These are phyloP conservation scores for Leucophora obtusa DNA, from an alignment of 2,888 invertebrate species.

Conservation along the genomic window DNA sequence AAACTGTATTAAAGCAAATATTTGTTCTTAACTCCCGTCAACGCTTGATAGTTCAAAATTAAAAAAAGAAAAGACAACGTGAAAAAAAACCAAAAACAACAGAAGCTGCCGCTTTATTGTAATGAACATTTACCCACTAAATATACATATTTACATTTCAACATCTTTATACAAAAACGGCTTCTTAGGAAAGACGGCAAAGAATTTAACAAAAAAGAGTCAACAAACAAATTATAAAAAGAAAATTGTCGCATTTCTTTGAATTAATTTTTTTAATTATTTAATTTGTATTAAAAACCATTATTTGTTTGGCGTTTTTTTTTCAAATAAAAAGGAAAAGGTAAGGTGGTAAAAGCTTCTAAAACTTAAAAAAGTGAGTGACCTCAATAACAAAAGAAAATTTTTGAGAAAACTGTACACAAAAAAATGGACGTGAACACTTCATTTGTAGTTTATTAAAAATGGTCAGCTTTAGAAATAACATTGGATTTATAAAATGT, in stretches of 20 bases:
- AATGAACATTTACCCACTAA: neutral
- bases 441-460: too few species aligned
- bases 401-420: conserved; percentile 7
- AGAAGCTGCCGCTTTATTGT: neutral
- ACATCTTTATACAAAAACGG: conserved; percentile 6
- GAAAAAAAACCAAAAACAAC: neutral
- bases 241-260: conserved; percentile 66
- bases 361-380: neutral
- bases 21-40: neutral
- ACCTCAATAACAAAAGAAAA: conserved; percentile 4
- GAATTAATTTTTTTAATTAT: conserved; percentile 63
- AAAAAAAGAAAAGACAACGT: conserved; percentile 13
- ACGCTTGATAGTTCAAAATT: conserved; percentile 21
- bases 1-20: neutral
- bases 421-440: too few species aligned
- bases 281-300: conserved; percentile 40
- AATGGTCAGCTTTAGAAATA: too few species aligned
- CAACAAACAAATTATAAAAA: conserved; percentile 32
- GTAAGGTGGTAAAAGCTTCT: neutral
- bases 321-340: neutral
- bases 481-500: too few species aligned
- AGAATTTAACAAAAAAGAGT: conserved; percentile 21
- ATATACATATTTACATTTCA: neutral
- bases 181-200: conserved; percentile 39
- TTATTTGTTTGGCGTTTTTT: conserved; percentile 54